Base-by-base conservation (phyloP, 2,888 invertebrate genomes). In the Lasiommata megera region DNA sequence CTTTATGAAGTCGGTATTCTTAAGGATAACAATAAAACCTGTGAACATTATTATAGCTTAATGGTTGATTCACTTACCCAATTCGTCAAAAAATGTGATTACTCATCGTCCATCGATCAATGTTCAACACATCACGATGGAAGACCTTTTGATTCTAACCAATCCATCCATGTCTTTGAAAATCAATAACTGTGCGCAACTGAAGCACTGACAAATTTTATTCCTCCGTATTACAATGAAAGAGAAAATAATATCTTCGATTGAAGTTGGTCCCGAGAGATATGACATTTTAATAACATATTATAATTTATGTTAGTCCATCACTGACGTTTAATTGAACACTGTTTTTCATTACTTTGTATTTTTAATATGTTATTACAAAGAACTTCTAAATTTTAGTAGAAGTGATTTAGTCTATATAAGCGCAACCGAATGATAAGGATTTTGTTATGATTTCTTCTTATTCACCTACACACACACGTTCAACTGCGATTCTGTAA, bases 401-500 rank as follows among this genome's bases (percentile, higher is more conserved):
- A n/a, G n/a, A n/a, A n/a, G n/a, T n/a, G n/a, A n/a, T n/a, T n/a
- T n/a, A n/a, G n/a, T n/a, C n/a, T n/a, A n/a, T n/a, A n/a, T n/a
- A n/a, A 11, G 9, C 11, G n/a, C 23, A 12, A n/a, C 28, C 9
- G 44, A 44, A 44, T n/a, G n/a, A 28, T 12, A 43, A 14, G 18
- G 12, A 44, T 44, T 28, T 28, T 18, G 50, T 12, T 16, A 28
- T n/a, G 16, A 29, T 16, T 29, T 17, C 11, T 41, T 31, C n/a
- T 52, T 41, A 28, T 14, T 7, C 11, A 2, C 11, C 34, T 31
- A 5, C 28, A 12, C 28, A 12, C 28, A 14, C 40, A 31, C 34
- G 37, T 18, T 51, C 62, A 58, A 57, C 38, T 17, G 43, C 43
- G 57, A 23, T 41, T 46, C 61, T 61, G 61, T 65, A 66, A 71